Evolutionary conservation across 2,888 invertebrate genomes (phyloP), one percentile per base, ranked within the genome.

Genomic region (Spisula solida): DNA sequence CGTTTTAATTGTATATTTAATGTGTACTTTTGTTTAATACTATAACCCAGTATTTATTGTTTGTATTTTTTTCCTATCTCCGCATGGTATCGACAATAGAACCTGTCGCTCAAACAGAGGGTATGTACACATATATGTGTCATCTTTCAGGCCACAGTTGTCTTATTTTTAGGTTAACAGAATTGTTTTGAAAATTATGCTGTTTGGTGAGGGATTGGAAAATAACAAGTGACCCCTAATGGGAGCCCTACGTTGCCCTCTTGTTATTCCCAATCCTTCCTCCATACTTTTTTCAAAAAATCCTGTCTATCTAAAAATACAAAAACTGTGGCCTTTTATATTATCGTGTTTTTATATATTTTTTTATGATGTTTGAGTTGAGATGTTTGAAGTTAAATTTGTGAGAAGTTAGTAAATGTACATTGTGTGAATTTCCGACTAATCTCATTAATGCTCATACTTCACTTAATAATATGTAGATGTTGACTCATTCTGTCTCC

Each of bases 21-120:
- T 75, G 75, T 75, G 75, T 34, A 31, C 29, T 75, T 75, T 75
- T 16, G 18, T 75, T 25, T 75, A 34, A 31, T 34, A 34, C 16
- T 31, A 47, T 83, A 83, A 83, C 51, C 75, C 29, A 48, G 34
- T 48, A 86, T 82, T 78, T 88, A 88, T 88, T n/a, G 60, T 56
- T 55, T 88, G 80, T 88, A 90, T 85, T 92, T 85, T 88, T 88
- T 92, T 91, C 8, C 85, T 29, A 18, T 92, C 89, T 89, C 91
- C 90, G 91, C 93, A 91, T 93, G 93, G 89, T 81, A 89, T 90
- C 82, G 85, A 70, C 75, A 75, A 79, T 92, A 92, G 92, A 92
- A 86, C 90, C 89, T 60, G 89, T 82, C 29, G 78, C 90, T 55
- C 90, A 89, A 84, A 85, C 90, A 80, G 92, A 92, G 81, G 92